Conservation (phyloP, 1,140 invertebrate genomes). For the Anagrus nilaparvatae region DNA sequence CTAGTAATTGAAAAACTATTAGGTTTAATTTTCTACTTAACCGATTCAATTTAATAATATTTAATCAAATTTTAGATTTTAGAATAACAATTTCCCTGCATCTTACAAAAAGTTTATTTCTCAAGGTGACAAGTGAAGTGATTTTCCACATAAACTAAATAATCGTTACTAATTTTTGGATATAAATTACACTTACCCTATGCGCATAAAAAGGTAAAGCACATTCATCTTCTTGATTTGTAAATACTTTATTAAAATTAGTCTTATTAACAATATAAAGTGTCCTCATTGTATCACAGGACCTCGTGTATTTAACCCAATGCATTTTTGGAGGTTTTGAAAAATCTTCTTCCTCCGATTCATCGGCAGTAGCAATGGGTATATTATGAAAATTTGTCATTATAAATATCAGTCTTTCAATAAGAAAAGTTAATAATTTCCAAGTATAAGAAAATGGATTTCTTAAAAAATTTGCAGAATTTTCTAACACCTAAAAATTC, state of each 20-base stretch:
- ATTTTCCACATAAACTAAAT: not conserved
- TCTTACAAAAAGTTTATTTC: not conserved
- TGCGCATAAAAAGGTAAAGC: slow-evolving; percentile 31
- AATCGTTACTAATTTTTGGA: too few relatives aligned
- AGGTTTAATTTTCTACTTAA: too few relatives aligned
- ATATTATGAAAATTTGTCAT: slow-evolving; percentile 26
- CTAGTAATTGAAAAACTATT: too few relatives aligned
- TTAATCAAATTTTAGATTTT: not conserved
- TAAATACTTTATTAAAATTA: slow-evolving; percentile 25
- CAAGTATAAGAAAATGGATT: slow-evolving; percentile 28
- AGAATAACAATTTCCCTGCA: not conserved
- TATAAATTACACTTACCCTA: slow-evolving; percentile 23
- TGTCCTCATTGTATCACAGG: slow-evolving; percentile 56
- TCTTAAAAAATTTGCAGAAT: slow-evolving; percentile 21
- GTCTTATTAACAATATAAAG: slow-evolving; percentile 58
- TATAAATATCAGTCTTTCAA: slow-evolving; percentile 25
- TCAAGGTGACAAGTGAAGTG: not conserved
- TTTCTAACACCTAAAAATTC: slow-evolving; percentile 22
- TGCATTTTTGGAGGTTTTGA: slow-evolving; percentile 16
- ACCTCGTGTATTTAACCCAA: slow-evolving; percentile 31
- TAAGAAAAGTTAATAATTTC: slow-evolving; percentile 28
- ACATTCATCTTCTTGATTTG: slow-evolving; percentile 25
- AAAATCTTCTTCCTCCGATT: slow-evolving; percentile 9
- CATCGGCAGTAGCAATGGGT: slow-evolving; percentile 15
- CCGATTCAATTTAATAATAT: too few relatives aligned